Evolutionary conservation across 2,888 invertebrate species (phyloP).

Genomic region (Cenopis cana): DNA sequence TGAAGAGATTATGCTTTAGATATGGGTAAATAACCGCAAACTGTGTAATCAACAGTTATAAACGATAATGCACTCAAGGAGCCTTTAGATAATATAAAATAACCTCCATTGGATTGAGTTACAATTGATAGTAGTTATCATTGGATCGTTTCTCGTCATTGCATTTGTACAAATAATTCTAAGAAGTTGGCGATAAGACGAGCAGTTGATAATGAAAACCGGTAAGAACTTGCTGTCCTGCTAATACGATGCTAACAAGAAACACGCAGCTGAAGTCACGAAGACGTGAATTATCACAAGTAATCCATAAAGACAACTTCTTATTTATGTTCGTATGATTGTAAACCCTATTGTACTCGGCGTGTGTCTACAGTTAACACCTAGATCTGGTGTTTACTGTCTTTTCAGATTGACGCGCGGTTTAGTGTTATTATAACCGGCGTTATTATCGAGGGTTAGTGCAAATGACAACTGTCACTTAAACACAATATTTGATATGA

Average conservation of each 20-base stretch:
- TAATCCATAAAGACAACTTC: neutral
- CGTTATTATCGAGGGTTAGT: no score
- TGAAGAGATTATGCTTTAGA: neutral
- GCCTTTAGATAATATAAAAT: slow-evolving; percentile 19
- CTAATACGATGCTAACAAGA: slow-evolving; percentile 36
- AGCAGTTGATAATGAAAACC: slow-evolving; percentile 33
- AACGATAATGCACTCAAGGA: neutral
- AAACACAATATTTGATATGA: no score
- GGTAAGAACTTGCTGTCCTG: slow-evolving; percentile 31
- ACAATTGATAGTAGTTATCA: slow-evolving; percentile 13
- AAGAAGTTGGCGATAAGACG: slow-evolving; percentile 26
- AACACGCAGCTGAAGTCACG: slow-evolving; percentile 29
- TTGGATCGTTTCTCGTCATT: neutral
- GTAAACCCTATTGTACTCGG: neutral
- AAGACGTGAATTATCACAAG: slow-evolving; percentile 21
- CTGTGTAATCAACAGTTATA: neutral
- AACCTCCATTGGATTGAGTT: slow-evolving; percentile 6
- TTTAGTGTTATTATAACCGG: slow-evolving; percentile 15
- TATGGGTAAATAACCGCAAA: neutral
- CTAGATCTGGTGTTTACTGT: neutral
- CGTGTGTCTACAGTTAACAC: neutral
- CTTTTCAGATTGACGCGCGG: slow-evolving; percentile 11
- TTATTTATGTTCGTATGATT: neutral
- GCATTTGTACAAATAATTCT: slow-evolving; percentile 7
- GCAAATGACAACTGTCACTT: no score